Percentiles rank a stretch among this genome's conserved stretches.
phyloP scores from a whole-genome alignment of 2,888 invertebrate genomes.

The Calliphora vomitoria region DNA sequence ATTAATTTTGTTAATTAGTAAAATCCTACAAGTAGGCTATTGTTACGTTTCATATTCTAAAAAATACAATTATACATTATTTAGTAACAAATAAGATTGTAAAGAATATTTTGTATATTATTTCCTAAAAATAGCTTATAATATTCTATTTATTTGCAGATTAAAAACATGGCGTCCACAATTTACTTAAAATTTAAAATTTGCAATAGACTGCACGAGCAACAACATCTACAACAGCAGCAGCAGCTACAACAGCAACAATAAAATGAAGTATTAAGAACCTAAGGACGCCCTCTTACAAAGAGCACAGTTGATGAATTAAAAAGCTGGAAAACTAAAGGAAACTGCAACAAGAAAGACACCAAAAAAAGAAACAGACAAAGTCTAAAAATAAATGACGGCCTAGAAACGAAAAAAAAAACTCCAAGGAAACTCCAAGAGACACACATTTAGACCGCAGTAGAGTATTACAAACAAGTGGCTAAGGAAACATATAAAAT shows the following conservation, averaged over 20 bases:
- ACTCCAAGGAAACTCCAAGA: slow-evolving; percentile 37
- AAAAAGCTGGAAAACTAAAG: slow-evolving; percentile 16
- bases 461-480: slow-evolving; percentile 16
- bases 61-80: no score
- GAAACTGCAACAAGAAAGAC: not conserved
- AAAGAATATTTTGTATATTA: no score
- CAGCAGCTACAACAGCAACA: slow-evolving; percentile 2
- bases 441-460: not conserved
- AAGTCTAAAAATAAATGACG: slow-evolving; percentile 58
- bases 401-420: slow-evolving; percentile 32
- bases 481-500: not conserved
- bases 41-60: no score
- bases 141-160: slow-evolving; percentile 44
- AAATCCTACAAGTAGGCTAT: no score
- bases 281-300: slow-evolving; percentile 26
- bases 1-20: not conserved
- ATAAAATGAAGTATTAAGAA: slow-evolving; percentile 8
- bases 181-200: slow-evolving; percentile 20
- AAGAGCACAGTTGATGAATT: slow-evolving; percentile 44
- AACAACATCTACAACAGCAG: not conserved
- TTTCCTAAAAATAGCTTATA: no score
- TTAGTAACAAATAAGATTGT: no score
- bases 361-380: slow-evolving; percentile 31
- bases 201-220: not conserved
- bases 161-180: slow-evolving; percentile 42